These are phyloP conservation scores for Hyaena hyaena DNA, from an alignment of 2,113 vertebrate genomes.

Conservation along the genomic window DNA sequence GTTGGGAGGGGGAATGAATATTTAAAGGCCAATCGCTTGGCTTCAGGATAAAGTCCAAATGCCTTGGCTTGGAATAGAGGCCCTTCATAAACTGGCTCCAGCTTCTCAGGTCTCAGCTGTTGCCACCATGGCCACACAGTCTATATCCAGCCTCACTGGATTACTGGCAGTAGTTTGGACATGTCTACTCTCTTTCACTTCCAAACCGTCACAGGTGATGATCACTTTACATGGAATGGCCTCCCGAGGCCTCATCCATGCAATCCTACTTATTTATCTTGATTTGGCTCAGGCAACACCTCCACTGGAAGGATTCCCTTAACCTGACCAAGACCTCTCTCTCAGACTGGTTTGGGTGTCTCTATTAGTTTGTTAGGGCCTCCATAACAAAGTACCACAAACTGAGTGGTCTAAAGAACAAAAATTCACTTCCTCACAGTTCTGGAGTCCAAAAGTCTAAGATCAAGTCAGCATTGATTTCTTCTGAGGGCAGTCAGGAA, in stretches of 20 bases:
- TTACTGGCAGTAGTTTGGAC: not conserved
- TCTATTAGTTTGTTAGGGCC: not conserved
- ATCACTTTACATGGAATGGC: not conserved
- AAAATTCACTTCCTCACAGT: not conserved
- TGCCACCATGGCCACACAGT: not conserved
- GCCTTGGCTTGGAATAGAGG: not conserved
- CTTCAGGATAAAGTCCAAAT: slow-evolving; percentile 16
- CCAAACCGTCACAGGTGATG: not conserved
- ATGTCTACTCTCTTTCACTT: not conserved
- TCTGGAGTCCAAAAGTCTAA: not conserved
- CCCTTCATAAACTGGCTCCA: not conserved
- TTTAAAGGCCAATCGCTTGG: not conserved
- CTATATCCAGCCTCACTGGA: not conserved
- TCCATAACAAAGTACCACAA: not conserved
- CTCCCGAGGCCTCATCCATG: not conserved
- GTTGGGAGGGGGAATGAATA: not conserved
- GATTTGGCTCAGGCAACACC: not conserved
- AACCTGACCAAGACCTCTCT: not conserved
- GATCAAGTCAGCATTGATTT: not conserved
- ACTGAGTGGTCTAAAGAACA: not conserved
- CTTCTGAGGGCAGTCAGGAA: not conserved
- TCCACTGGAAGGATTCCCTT: slow-evolving; percentile 30
- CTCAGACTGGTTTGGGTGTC: not conserved
- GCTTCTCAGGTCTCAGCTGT: slow-evolving; percentile 22
- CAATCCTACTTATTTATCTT: slow-evolving; percentile 3